Conservation (phyloP, 2,888 invertebrate species). For the Agriotes lineatus region DNA sequence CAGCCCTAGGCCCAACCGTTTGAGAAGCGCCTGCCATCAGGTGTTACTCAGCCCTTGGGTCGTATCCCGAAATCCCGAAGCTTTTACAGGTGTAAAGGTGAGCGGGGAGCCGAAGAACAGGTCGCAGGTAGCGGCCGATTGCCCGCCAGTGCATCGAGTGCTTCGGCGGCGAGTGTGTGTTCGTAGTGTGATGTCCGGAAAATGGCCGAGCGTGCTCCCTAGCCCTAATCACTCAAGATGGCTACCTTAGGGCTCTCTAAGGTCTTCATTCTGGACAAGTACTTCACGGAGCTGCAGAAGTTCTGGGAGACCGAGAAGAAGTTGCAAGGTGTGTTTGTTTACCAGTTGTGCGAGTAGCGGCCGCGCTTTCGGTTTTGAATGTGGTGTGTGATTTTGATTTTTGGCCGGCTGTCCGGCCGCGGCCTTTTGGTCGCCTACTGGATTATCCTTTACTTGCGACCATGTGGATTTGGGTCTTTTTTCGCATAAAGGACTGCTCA, state of each 20-base stretch:
- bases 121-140: conserved; percentile 57
- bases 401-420: no score
- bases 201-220: conserved; percentile 57
- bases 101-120: conserved; percentile 61
- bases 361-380: not conserved
- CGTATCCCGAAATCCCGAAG: conserved; percentile 52
- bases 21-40: conserved; percentile 1
- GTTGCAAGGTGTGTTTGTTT: conserved; percentile 81
- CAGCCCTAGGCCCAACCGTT: no score
- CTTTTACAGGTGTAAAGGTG: conserved; percentile 60
- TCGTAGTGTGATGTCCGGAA: conserved; percentile 58
- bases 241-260: conserved; percentile 96
- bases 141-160: conserved; percentile 48
- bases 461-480: no score
- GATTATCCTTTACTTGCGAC: no score
- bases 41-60: conserved; percentile 41
- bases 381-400: conserved; percentile 8
- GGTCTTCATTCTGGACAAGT: conserved; percentile 97
- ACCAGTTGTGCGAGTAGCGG: conserved; percentile 17
- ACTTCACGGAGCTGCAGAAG: conserved; percentile 96
- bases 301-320: conserved; percentile 98
- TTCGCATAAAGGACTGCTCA: no score
- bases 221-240: conserved; percentile 70
- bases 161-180: conserved; percentile 46
- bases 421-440: not conserved